Conservation (phyloP, 1,140 invertebrate genomes). For the Medauroidea extradentata region DNA sequence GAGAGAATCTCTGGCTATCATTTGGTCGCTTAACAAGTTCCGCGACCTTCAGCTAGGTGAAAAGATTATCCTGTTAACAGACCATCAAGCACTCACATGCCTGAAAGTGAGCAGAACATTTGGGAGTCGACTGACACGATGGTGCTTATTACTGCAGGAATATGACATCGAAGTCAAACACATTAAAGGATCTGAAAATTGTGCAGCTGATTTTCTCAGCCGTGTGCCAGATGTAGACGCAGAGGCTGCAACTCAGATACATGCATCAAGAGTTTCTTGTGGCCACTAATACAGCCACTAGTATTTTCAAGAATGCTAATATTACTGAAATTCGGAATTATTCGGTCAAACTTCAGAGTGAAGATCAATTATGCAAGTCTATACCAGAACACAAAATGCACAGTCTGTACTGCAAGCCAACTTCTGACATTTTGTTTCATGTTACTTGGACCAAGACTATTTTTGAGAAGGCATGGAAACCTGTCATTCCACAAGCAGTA, state of each 20-base stretch:
- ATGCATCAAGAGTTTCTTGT: not conserved
- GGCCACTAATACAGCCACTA: not conserved
- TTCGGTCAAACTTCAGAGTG: not conserved
- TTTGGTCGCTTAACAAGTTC: constrained; percentile 41
- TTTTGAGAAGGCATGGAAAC: not conserved
- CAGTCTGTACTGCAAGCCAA: not conserved
- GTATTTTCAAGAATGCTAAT: not conserved
- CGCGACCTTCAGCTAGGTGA: constrained; percentile 33
- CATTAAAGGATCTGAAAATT: constrained; percentile 32
- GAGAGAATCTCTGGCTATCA: constrained; percentile 40
- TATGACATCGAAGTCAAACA: constrained; percentile 39
- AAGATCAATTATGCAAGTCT: not conserved
- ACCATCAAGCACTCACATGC: constrained; percentile 41
- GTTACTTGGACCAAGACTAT: not conserved
- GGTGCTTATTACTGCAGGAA: constrained; percentile 33
- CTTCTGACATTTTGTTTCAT: not conserved
- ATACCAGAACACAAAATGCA: not conserved
- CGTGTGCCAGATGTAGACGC: not conserved
- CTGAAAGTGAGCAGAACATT: constrained; percentile 31
- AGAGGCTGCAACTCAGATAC: not conserved
- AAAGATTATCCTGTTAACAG: constrained; percentile 40
- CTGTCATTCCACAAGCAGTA: not conserved
- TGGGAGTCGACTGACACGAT: constrained; percentile 30
- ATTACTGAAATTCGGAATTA: no score
- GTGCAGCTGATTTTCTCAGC: constrained; percentile 34